Evolutionary conservation across 1,140 invertebrate species (phyloP), one percentile per base, ranked within the genome.

Genomic region (Procambarus virginalis): DNA sequence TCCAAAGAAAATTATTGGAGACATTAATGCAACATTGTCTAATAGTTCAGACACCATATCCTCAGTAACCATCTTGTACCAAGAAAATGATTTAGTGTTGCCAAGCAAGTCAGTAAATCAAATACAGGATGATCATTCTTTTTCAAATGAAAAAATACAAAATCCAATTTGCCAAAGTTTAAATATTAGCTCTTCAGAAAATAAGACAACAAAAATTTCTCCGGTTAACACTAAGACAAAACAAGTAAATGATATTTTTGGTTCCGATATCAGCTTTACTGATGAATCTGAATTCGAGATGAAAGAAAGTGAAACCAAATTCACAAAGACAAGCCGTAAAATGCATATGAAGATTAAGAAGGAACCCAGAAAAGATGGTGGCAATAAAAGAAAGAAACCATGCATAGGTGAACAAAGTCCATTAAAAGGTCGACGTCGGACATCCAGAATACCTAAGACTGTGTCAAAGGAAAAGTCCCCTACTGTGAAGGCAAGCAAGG

Each of bases 241-340:
- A 22, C 4, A 34, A 51, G 45, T 73, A 3, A 68, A 2, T 17
- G 55, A 51, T n/a, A 78, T 80, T 2, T 64, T 81, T 87, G 60
- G 77, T 10, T 87, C 86, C 34, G 78, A 80, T 73, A 20, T 86
- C 4, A 86, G 84, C 58, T 78, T 58, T n/a, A 78, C 76, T 0
- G 77, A 81, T 70, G 86, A 87, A 22, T 81, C 77, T 34, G 68
- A 68, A 6, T 45, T 10, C 14, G 64, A 77, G 6, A 77, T 17
- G 77, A 20, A n/a, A 17, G 49, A 80, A 80, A 55, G 2, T 10
- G n/a, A 80, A 55, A 34, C 17, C 2, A 22, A 49, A 79, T 2
- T 6, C 22, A 55, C 49, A 6, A 5, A n/a, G 12, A 12, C 12
- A 55, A 55, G 22, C 34, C 5, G 20, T 8, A 73, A 34, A 20